phyloP scores from a whole-genome alignment of 2,888 invertebrate genomes.

The Itoplectis maculator region DNA sequence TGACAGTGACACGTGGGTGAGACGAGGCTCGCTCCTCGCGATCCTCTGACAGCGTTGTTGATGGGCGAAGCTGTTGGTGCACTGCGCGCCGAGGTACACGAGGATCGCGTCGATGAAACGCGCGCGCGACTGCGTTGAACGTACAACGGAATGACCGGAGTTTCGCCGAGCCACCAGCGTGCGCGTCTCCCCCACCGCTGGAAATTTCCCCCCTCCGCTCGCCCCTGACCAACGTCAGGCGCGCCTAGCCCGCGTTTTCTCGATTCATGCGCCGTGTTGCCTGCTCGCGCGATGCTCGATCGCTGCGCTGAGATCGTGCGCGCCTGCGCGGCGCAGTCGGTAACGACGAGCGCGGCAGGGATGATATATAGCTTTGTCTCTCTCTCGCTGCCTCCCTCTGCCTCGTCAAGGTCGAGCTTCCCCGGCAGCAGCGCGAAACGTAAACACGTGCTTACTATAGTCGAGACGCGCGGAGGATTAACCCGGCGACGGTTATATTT shows the following conservation, averaged over 20 bases:
- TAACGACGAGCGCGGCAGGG: no score
- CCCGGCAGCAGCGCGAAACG: not conserved
- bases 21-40: not conserved
- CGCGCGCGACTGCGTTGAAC: conserved; percentile 56
- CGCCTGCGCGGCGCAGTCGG: not conserved
- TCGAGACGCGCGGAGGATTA: not conserved
- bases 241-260: no score
- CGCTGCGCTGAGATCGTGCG: not conserved
- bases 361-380: no score
- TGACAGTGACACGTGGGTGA: conserved; percentile 45
- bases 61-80: not conserved
- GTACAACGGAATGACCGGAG: conserved; percentile 34
- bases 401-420: conserved; percentile 3
- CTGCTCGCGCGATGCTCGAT: not conserved
- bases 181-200: not conserved
- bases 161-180: conserved; percentile 1
- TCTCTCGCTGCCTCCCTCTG: no score
- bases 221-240: no score
- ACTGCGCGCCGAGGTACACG: conserved; percentile 2
- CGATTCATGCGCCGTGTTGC: not conserved
- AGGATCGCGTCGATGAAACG: conserved; percentile 51
- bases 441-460: conserved; percentile 9
- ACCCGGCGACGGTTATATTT: not conserved
- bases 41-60: conserved; percentile 16
- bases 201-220: not conserved